phyloP scores from a whole-genome alignment of 1,140 invertebrate species.

The Drosophila pandora region DNA sequence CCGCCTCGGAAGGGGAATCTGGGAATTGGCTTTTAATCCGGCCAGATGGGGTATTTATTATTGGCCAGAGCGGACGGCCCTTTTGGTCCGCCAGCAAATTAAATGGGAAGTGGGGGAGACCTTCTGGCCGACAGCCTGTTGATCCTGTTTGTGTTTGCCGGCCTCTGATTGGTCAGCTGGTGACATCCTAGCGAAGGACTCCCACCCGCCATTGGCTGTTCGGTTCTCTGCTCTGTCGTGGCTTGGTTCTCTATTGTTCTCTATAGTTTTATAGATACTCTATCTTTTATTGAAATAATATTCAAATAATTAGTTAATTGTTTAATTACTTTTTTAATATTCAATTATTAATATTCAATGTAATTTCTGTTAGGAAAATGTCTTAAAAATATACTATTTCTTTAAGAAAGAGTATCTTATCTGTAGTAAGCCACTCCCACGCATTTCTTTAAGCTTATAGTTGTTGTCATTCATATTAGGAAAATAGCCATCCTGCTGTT shows the following conservation, averaged over 20 bases:
- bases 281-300: background rate
- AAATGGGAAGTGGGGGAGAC: constrained; percentile 2
- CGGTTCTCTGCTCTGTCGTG: background rate
- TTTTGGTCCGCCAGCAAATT: constrained; percentile 18
- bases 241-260: constrained; percentile 1
- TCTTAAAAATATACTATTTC: too few species aligned
- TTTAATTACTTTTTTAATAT: background rate
- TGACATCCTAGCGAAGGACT: constrained; percentile 28
- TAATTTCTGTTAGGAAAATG: too few species aligned
- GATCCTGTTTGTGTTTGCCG: constrained; percentile 51
- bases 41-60: constrained; percentile 19
- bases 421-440: background rate
- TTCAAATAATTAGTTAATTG: too few species aligned
- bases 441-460: constrained; percentile 15
- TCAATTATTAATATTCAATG: too few species aligned
- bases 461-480: constrained; percentile 38
- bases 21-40: constrained; percentile 24
- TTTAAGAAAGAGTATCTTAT: constrained; percentile 6
- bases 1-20: background rate
- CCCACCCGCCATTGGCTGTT: constrained; percentile 50
- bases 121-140: constrained; percentile 46
- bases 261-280: constrained; percentile 35
- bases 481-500: constrained; percentile 43
- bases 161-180: constrained; percentile 46
- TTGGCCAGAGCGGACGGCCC: constrained; percentile 14